A percentile compares a stretch with the other conserved stretches of the same genome.
These are phyloP conservation scores for Cephalopholis sonnerati DNA, from an alignment of 2,113 vertebrate genomes.

Conservation along the genomic window DNA sequence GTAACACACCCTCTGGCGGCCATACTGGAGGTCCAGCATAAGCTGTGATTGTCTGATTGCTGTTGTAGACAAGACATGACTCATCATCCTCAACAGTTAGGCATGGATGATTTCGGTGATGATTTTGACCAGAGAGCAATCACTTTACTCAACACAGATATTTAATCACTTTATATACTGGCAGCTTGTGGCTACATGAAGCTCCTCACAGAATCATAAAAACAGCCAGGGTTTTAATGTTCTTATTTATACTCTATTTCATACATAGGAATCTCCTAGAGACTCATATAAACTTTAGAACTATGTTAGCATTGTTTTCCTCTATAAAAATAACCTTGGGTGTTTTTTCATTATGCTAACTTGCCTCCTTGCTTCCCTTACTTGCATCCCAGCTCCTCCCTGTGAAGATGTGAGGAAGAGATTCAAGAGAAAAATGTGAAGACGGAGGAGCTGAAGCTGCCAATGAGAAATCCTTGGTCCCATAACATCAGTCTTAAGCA, in stretches of 20 bases:
- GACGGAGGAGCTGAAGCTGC: no score
- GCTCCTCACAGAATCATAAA: neutral
- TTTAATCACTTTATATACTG: neutral
- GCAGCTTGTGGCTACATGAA: neutral
- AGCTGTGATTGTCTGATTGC: conserved; percentile 11
- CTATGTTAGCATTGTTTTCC: neutral
- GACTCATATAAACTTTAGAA: neutral
- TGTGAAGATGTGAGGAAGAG: no score
- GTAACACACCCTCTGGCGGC: conserved; percentile 27
- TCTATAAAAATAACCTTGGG: neutral
- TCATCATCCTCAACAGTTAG: neutral
- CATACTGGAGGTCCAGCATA: neutral
- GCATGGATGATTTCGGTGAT: neutral
- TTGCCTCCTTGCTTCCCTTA: no score
- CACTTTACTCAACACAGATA: neutral
- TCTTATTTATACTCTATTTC: no score
- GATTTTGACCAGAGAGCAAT: neutral
- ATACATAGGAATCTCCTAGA: neutral
- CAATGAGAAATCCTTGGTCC: no score
- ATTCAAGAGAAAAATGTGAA: no score
- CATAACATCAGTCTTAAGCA: no score
- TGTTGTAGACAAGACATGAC: conserved; percentile 13
- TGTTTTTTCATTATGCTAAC: no score
- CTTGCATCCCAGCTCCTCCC: no score
- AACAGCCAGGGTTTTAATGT: neutral